A percentile compares a stretch with the other conserved stretches of the same genome.
phyloP scores from a whole-genome alignment of 2,797 vertebrate species.

The Taenioides sp. region DNA sequence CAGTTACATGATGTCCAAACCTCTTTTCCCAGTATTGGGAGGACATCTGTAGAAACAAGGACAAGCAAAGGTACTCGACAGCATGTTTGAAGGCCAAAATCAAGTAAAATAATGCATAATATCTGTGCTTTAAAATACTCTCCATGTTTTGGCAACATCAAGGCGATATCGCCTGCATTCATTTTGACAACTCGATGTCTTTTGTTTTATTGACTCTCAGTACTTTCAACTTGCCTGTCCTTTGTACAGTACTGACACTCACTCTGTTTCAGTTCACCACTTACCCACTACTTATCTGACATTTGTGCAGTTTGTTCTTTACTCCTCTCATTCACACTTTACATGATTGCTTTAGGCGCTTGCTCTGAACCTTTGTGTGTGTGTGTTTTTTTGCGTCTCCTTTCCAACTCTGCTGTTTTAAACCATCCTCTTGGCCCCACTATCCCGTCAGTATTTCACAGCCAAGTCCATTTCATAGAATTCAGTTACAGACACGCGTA shows the following conservation, averaged over 20 bases:
- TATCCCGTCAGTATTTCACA: constrained; percentile 17
- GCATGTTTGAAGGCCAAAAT: no score
- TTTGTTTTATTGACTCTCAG: no score
- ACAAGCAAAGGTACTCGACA: no score
- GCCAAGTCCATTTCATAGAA: constrained; percentile 62
- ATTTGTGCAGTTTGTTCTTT: not conserved
- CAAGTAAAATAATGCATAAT: no score
- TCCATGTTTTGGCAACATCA: no score
- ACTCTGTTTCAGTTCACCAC: not conserved
- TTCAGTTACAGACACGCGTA: constrained; percentile 63
- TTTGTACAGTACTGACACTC: not conserved
- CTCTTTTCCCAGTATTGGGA: no score
- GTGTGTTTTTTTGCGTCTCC: constrained; percentile 12
- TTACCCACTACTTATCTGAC: not conserved
- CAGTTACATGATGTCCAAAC: no score
- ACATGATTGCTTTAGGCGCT: constrained; percentile 36
- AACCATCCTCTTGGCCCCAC: constrained; percentile 42
- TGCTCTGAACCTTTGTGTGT: constrained; percentile 18
- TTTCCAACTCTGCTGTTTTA: constrained; percentile 43
- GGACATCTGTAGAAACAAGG: no score
- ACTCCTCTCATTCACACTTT: constrained; percentile 17
- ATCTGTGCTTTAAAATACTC: no score
- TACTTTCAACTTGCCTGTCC: not conserved
- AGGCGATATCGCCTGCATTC: no score
- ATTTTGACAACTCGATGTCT: no score